Evolutionary conservation across 2,888 invertebrate species (phyloP), one percentile per base, ranked within the genome.

Genomic region (Slavum lentiscoides): DNA sequence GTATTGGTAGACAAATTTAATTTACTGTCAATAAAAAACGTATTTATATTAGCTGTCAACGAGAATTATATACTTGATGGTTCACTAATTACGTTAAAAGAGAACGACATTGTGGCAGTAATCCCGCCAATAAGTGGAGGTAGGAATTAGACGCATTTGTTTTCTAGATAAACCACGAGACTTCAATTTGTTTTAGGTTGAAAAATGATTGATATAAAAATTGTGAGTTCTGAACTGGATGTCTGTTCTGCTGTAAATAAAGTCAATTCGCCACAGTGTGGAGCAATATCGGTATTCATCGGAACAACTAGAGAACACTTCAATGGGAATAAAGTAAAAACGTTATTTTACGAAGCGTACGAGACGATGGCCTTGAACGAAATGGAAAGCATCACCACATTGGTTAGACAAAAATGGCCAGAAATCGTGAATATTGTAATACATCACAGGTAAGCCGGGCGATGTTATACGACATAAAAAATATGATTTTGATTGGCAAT

Each of bases 41-140:
- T 89, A 85, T 87, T 96, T 61, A 90, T 96, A 62, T 85, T 97
- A 82, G 93, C 97, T 0, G 87, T 94, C 72, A 97, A 97, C 88
- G 93, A 96, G 85, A 91, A 91, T 84, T 95, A 94, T 84, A 89
- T 92, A 83, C 87, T 89, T 21, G 87, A 89, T 2, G 87, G 89
- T 58, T 86, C 88, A 59, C 86, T 87, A 62, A 86, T 94, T 61
- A 86, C 87, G 37, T 87, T 95, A 9, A 89, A 88, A 61, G 88
- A 90, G 43, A 91, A 90, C 83, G 96, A 97, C 88, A 93, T 92
- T 86, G 89, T 97, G 83, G 97, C 97, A 83, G 90, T 97, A 19
- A 97, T 98, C 85, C 97, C 97, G 75, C 97, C 97, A 0, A 89
- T 98, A 74, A 97, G 97, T 87, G 97, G 97, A 85, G 97, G 97